Percentiles rank a stretch among this genome's conserved stretches.
Conservation (phyloP, 2,797 vertebrate genomes). For the Chanos chanos region DNA sequence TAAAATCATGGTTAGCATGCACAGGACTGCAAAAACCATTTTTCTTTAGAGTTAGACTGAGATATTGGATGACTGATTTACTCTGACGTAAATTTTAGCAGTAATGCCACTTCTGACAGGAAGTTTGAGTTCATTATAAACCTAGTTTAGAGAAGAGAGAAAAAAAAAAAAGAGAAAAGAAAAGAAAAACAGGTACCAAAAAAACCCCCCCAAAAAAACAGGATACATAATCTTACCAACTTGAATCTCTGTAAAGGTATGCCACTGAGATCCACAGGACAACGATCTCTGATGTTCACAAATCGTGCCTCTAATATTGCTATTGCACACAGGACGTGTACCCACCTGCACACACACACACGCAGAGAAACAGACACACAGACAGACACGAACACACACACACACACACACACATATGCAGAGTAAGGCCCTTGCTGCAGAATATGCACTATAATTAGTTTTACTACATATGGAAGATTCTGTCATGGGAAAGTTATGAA, state of each 20-base stretch:
- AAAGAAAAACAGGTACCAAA: background rate
- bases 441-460: background rate
- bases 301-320: slow-evolving; percentile 95
- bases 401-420: background rate
- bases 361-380: background rate
- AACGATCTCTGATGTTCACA: slow-evolving; percentile 87
- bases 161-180: too few relatives aligned
- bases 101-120: too few relatives aligned
- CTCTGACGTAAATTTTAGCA: too few relatives aligned
- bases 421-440: background rate
- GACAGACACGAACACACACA: background rate
- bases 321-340: slow-evolving; percentile 94
- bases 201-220: background rate
- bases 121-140: too few relatives aligned
- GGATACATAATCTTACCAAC: slow-evolving; percentile 74
- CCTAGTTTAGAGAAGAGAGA: too few relatives aligned
- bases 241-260: slow-evolving; percentile 95
- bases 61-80: too few relatives aligned
- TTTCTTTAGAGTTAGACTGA: too few relatives aligned
- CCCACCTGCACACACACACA: slow-evolving; percentile 78
- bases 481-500: too few relatives aligned
- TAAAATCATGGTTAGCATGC: too few relatives aligned
- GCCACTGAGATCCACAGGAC: slow-evolving; percentile 94
- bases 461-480: background rate
- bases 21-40: too few relatives aligned